phyloP scores from a whole-genome alignment of 92 coral and sea anemone genomes.

The Ricordea florida region DNA sequence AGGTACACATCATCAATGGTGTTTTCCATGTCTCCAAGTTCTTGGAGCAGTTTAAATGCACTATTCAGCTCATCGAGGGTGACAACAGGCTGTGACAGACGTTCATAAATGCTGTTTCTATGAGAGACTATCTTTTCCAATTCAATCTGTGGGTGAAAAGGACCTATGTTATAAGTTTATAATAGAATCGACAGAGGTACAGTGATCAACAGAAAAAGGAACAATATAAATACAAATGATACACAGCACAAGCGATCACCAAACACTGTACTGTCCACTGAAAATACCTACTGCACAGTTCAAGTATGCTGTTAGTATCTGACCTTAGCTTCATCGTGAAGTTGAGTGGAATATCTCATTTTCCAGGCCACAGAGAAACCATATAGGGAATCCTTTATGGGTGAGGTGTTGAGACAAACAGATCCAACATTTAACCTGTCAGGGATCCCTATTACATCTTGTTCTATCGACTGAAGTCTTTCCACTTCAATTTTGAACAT shows the following conservation, averaged over 20 bases:
- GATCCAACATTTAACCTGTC: slow-evolving; percentile 78
- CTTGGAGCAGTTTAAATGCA: slow-evolving; percentile 90
- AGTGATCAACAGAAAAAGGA: neutral
- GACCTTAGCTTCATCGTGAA: slow-evolving; percentile 98
- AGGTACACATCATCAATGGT: slow-evolving; percentile 91
- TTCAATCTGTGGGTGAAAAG: too few species aligned
- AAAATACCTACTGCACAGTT: too few species aligned
- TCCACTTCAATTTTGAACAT: slow-evolving; percentile 86
- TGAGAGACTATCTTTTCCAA: slow-evolving; percentile 92
- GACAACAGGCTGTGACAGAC: slow-evolving; percentile 83
- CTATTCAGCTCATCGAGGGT: slow-evolving; percentile 88
- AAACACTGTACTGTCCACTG: too few species aligned
- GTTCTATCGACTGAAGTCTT: slow-evolving; percentile 85
- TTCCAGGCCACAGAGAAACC: slow-evolving; percentile 99
- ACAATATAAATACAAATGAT: neutral
- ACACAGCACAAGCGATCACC: neutral
- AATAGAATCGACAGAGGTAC: too few species aligned
- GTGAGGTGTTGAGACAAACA: slow-evolving; percentile 88
- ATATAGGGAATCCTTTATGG: slow-evolving; percentile 96
- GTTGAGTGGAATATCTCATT: slow-evolving; percentile 91
- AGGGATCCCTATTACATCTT: slow-evolving; percentile 80
- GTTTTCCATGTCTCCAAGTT: slow-evolving; percentile 94
- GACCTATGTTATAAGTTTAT: too few species aligned
- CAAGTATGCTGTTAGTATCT: neutral
- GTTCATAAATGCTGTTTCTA: slow-evolving; percentile 86